Evolutionary conservation across 2,797 vertebrate genomes (phyloP).

Genomic region (Brachymystax lenok): DNA sequence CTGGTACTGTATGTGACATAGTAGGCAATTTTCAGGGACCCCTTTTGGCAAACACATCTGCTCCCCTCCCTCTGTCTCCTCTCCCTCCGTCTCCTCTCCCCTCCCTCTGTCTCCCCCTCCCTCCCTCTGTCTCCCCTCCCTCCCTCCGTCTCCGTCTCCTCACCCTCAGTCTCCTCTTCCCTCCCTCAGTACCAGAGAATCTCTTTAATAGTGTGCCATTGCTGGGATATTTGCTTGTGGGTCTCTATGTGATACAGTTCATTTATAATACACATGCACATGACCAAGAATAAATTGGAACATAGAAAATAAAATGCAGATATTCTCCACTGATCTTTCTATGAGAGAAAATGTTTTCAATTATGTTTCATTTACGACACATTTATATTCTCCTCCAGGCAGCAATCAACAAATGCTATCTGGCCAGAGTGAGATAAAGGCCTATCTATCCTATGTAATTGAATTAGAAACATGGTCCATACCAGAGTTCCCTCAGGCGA

Average conservation of each 20-base stretch:
- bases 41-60: too few relatives aligned
- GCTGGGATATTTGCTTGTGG: neutral
- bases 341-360: conserved; percentile 23
- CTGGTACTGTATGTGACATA: too few relatives aligned
- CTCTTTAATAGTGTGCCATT: too few relatives aligned
- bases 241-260: neutral
- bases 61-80: too few relatives aligned
- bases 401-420: conserved; percentile 56
- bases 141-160: too few relatives aligned
- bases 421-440: conserved; percentile 42
- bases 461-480: conserved; percentile 55
- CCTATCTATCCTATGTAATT: conserved; percentile 24
- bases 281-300: conserved; percentile 18
- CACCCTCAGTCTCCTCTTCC: too few relatives aligned
- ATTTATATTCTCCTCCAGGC: conserved; percentile 54
- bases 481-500: conserved; percentile 34
- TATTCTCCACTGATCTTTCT: conserved; percentile 2
- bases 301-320: conserved; percentile 12
- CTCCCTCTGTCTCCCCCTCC: too few relatives aligned
- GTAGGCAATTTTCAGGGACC: too few relatives aligned
- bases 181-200: too few relatives aligned
- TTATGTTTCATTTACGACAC: conserved; percentile 46
- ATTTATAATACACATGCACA: neutral
- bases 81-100: too few relatives aligned
- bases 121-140: too few relatives aligned